Evolutionary conservation across 2,888 invertebrate genomes (phyloP), one percentile per base, ranked within the genome.

Genomic region (Unio pictorum): DNA sequence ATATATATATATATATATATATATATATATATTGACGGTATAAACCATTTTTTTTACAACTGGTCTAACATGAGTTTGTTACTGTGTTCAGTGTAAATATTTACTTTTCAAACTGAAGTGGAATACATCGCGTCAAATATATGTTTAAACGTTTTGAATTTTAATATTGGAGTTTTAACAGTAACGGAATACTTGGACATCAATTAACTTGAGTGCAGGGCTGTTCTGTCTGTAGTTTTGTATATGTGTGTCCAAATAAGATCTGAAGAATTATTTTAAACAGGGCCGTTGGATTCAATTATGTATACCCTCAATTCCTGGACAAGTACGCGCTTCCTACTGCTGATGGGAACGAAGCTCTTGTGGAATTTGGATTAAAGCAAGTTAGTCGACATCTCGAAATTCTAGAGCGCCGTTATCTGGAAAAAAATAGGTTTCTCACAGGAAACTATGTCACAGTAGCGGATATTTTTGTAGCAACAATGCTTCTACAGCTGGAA

Each of bases 221-320:
- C 7, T 63, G 8, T 26, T 30, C 26, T 58, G 8, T 17, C 6
- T 34, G 2, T 17, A 5, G 11, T 65, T 2, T 54, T 11, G 1
- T 1, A 4, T 4, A 2, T 54, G 15, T 61, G n/a, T 20, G 61
- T 26, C 28, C 28, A 61, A 28, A 3, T 61, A 23, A 23, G 61
- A 28, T 8, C 18, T 45, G 18, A n/a, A 62, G 23, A 23, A 23
- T 23, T 23, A 23, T 15, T 45, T 28, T 15, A 75, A 79, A 63
- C 80, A 86, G 87, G 66, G 77, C 78, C 20, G 76, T 84, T 18
- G 87, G 87, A 1, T 84, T 78, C 71, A 75, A 74, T 23, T 84
- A 83, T 71, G 80, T 84, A 4, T 86, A 86, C 76, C 86, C 87
- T 57, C 84, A 85, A 69, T 84, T 84, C 74, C 76, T 87, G 26